Evolutionary conservation across 2,888 invertebrate species (phyloP), one percentile per base, ranked within the genome.

Genomic region (Carcina quercana): DNA sequence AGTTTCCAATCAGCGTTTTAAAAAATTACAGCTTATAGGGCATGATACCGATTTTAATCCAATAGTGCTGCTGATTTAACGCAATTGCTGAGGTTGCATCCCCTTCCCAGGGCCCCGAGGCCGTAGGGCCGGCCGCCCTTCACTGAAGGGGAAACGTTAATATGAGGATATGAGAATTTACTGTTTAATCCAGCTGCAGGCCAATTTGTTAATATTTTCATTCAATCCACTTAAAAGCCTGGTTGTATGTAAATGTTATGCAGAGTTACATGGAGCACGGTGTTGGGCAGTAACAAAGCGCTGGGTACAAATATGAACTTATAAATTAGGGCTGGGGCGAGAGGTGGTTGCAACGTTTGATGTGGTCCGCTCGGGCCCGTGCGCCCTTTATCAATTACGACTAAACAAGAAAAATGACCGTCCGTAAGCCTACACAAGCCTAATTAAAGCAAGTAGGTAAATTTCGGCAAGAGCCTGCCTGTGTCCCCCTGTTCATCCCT

Each of bases 131-230:
- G 59, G 62, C 65, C 74, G 71, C 79, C 80, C 82, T 74, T 65
- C 61, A 56, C 46, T 55, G 63, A 67, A 74, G 79, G 80, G 80
- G 82, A 73, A 71, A 69, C 63, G 66, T 65, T 79, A 82, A 82
- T 79, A 76, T 59, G 67, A 74, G 79, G 72, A 80, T 82, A 83
- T 82, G 82, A 83, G 78, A 82, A 82, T 83, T 82, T 82, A 83
- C 80, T 76, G 78, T 75, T 80, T 76, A 82, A 82, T 82, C 72
- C 75, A 63, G 70, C 76, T 76, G 63, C 72, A 70, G 73, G 80
- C 76, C 76, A 82, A 79, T 82, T 80, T 80, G 80, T 79, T 78
- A 80, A 79, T 80, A 82, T 79, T 82, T 76, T 73, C 78, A 72
- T 73, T 78, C 76, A 82, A 82, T 83, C 73, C 80, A 76, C 72